phyloP scores from a whole-genome alignment of 1,140 invertebrate genomes.

The Drosophila bifasciata region DNA sequence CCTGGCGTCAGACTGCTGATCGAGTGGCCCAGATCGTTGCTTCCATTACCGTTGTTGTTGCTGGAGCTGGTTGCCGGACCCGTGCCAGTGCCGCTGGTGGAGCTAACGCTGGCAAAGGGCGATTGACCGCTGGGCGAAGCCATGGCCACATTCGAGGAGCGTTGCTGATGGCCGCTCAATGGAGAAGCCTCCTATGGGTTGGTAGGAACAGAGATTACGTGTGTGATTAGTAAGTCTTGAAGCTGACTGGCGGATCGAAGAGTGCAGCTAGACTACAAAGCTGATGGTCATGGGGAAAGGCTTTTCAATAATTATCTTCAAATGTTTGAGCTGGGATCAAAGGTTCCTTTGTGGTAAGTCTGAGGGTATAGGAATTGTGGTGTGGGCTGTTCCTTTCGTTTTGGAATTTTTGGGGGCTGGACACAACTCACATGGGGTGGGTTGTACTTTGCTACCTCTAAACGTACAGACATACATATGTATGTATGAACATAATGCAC shows the following conservation, averaged over 20 bases:
- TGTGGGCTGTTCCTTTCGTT: too few species aligned
- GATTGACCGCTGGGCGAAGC: conserved; percentile 70
- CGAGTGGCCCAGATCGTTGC: conserved; percentile 83
- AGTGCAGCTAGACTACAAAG: conserved; percentile 1
- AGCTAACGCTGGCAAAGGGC: conserved; percentile 74
- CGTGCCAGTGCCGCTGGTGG: conserved; percentile 54
- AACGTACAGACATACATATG: not conserved
- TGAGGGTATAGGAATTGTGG: too few species aligned
- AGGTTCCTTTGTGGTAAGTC: too few species aligned
- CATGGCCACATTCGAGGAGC: conserved; percentile 31
- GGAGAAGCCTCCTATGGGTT: conserved; percentile 75
- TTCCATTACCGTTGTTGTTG: conserved; percentile 20
- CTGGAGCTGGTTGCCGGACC: conserved; percentile 1
- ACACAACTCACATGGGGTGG: too few species aligned
- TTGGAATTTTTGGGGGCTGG: too few species aligned
- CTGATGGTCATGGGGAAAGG: conserved; percentile 30
- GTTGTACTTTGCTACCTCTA: too few species aligned
- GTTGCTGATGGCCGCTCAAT: conserved; percentile 77
- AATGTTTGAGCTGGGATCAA: too few species aligned
- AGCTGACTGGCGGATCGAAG: not conserved
- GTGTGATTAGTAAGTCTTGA: too few species aligned
- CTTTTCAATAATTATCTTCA: conserved; percentile 5
- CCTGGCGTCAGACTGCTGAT: conserved; percentile 40
- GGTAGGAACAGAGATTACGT: conserved; percentile 8
- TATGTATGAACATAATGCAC: too few species aligned